Conservation (phyloP, 2,888 invertebrate species). For the Idaea straminata region DNA sequence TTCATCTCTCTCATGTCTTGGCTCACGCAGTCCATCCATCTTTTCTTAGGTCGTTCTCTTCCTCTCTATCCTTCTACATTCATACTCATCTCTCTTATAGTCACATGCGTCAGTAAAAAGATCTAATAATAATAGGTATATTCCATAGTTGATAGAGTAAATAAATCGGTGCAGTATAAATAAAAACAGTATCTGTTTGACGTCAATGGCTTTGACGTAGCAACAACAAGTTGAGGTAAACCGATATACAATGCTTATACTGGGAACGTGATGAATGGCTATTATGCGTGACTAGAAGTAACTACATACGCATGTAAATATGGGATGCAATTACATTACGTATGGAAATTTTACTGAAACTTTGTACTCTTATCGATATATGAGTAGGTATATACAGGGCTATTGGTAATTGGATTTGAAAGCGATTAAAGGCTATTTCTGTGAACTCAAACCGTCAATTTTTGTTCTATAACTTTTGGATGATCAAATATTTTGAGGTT, state of each 20-base stretch:
- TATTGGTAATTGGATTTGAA: no score
- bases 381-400: neutral
- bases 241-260: constrained; percentile 28
- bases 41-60: no score
- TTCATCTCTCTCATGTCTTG: no score
- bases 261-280: constrained; percentile 25
- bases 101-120: no score
- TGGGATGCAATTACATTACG: neutral
- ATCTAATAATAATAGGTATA: constrained; percentile 7
- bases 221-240: constrained; percentile 34
- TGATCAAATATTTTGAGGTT: no score
- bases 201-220: constrained; percentile 43
- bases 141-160: constrained; percentile 23
- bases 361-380: neutral
- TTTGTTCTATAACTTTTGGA: no score
- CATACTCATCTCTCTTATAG: no score
- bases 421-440: no score
- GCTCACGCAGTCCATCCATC: no score
- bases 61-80: no score
- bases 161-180: constrained; percentile 34
- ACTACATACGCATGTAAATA: neutral
- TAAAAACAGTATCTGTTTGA: constrained; percentile 40
- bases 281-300: constrained; percentile 2
- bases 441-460: no score
- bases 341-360: neutral